Evolutionary conservation across 2,113 vertebrate genomes (phyloP).

Genomic region (Sylvilagus bachmani): DNA sequence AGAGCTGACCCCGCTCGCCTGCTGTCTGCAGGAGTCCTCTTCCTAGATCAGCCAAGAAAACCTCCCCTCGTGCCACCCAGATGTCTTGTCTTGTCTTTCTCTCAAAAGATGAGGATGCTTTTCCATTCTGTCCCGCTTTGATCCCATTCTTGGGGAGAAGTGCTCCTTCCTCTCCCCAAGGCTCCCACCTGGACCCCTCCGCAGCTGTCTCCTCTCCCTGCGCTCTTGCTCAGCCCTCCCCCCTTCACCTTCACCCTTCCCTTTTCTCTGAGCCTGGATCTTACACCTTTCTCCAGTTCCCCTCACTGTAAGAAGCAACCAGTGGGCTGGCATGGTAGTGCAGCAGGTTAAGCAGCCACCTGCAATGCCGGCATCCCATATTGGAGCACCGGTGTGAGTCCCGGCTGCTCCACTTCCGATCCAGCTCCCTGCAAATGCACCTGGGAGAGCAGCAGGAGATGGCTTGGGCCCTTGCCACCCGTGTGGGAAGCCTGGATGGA

Average conservation of each 20-base stretch:
- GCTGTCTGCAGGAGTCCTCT: not conserved
- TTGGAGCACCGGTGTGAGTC: no score
- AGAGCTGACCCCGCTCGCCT: slow-evolving; percentile 56
- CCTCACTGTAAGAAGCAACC: not conserved
- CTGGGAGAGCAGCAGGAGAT: no score
- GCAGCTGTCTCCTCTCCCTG: fast-evolving
- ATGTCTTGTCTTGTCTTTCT: no score
- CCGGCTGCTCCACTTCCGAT: no score
- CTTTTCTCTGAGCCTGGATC: not conserved
- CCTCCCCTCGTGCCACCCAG: fast-evolving
- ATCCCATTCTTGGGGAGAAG: not conserved
- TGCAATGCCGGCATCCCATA: no score
- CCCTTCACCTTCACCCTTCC: not conserved
- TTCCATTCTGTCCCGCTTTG: not conserved
- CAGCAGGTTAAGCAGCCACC: no score
- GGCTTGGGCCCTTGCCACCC: no score
- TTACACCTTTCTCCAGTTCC: not conserved
- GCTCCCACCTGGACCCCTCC: not conserved
- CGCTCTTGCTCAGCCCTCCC: no score
- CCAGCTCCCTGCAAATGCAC: no score
- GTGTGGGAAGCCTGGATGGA: no score
- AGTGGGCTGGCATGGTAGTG: no score
- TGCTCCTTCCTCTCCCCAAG: not conserved
- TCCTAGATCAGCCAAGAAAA: not conserved
- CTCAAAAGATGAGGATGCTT: not conserved